phyloP scores from a whole-genome alignment of 1,140 invertebrate genomes.

The Tyrophagus putrescentiae region DNA sequence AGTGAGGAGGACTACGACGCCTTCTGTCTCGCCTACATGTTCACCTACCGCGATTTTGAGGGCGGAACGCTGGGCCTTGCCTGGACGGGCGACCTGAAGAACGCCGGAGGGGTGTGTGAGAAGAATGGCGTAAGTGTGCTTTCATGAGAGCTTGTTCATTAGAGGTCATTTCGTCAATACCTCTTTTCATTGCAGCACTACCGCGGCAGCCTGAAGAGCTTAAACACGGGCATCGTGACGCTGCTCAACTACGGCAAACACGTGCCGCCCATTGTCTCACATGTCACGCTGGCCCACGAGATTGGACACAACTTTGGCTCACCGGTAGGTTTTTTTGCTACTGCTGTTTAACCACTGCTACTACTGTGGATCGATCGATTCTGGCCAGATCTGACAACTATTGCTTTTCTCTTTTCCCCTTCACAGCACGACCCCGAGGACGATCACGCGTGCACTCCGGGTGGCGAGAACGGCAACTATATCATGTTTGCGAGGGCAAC shows the following conservation, averaged over 20 bases:
- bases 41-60: constrained; percentile 95
- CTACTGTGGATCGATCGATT: background rate
- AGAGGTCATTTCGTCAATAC: constrained; percentile 5
- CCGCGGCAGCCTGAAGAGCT: constrained; percentile 77
- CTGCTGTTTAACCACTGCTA: background rate
- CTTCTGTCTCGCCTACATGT: constrained; percentile 97
- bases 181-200: constrained; percentile 51
- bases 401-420: constrained; percentile 18
- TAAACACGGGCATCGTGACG: constrained; percentile 97
- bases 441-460: constrained; percentile 56
- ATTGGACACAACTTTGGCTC: constrained; percentile 99
- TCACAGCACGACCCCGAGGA: constrained; percentile 71
- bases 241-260: constrained; percentile 95
- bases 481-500: constrained; percentile 49
- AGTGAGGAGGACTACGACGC: constrained; percentile 95
- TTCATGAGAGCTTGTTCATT: constrained; percentile 8
- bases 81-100: constrained; percentile 88
- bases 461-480: constrained; percentile 61
- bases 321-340: constrained; percentile 47
- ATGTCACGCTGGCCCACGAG: constrained; percentile 95
- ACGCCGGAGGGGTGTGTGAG: constrained; percentile 82
- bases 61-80: constrained; percentile 93
- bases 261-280: constrained; percentile 93
- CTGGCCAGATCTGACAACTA: constrained; percentile 21
- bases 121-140: constrained; percentile 61